phyloP scores from a whole-genome alignment of 2,113 vertebrate genomes.

The Anarrhichthys ocellatus region DNA sequence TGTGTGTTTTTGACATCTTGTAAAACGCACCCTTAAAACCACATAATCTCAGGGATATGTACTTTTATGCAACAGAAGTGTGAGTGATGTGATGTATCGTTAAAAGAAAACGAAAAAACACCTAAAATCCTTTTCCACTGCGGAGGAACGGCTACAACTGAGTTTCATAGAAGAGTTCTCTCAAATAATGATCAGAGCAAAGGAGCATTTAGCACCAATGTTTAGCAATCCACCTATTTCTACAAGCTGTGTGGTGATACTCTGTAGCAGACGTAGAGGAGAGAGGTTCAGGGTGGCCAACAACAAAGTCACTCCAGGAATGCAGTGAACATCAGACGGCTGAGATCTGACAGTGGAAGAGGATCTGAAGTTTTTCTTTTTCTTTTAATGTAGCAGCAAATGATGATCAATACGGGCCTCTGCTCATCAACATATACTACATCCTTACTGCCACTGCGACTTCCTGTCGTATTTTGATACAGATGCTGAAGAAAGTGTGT shows the following conservation, averaged over 20 bases:
- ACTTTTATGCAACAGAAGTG: slow-evolving; percentile 8
- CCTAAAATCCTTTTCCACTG: background rate
- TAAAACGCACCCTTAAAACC: slow-evolving; percentile 21
- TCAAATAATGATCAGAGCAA: background rate
- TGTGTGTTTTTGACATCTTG: background rate
- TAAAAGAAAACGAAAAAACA: slow-evolving; percentile 7
- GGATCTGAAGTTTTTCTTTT: slow-evolving; percentile 45
- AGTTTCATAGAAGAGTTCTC: slow-evolving; percentile 41
- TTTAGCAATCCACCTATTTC: background rate
- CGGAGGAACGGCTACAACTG: background rate
- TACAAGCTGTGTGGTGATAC: background rate
- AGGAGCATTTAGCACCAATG: background rate
- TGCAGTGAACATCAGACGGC: slow-evolving; percentile 40
- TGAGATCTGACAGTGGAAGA: slow-evolving; percentile 58
- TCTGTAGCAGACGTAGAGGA: background rate
- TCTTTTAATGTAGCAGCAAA: slow-evolving; percentile 35
- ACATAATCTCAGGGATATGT: slow-evolving; percentile 60
- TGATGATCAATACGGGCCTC: background rate
- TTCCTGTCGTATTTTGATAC: slow-evolving; percentile 37
- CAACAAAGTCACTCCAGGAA: slow-evolving; percentile 53
- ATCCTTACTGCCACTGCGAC: slow-evolving; percentile 24
- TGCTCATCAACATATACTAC: background rate
- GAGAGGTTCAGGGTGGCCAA: slow-evolving; percentile 38
- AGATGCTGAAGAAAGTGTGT: slow-evolving; percentile 49
- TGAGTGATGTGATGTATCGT: slow-evolving; percentile 21